phyloP scores from a whole-genome alignment of 2,113 vertebrate genomes.

The Grammatotria lemairii region DNA sequence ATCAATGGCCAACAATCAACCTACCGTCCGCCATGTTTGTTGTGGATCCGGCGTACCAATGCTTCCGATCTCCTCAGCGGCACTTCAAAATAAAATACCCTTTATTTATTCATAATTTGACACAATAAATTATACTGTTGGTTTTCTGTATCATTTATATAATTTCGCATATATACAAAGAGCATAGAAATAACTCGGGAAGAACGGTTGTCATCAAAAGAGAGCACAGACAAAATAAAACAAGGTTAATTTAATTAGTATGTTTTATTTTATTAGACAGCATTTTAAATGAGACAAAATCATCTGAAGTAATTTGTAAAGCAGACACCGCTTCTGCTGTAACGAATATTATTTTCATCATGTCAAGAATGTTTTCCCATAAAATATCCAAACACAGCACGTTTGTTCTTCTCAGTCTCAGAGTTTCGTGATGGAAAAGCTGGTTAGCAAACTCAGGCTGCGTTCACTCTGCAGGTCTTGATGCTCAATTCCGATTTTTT shows the following conservation, averaged over 20 bases:
- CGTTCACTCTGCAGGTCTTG: too few species aligned
- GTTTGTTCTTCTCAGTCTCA: neutral
- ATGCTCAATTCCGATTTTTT: too few species aligned
- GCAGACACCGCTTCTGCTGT: neutral
- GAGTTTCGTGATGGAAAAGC: neutral
- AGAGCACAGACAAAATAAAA: neutral
- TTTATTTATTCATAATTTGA: neutral
- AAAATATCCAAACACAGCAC: neutral
- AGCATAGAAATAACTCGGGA: neutral
- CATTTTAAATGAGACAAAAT: neutral
- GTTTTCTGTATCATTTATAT: neutral
- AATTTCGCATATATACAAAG: neutral
- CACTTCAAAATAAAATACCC: conserved; percentile 4
- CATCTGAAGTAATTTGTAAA: neutral
- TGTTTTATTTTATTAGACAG: neutral
- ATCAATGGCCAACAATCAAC: conserved; percentile 24
- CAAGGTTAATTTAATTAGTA: neutral
- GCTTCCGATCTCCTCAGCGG: neutral
- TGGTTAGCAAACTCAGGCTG: neutral
- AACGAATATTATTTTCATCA: neutral
- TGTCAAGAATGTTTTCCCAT: neutral
- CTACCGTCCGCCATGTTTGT: conserved; percentile 80
- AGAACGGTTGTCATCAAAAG: neutral
- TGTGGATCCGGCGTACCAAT: conserved; percentile 26
- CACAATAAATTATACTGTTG: neutral